Conservation (phyloP, 2,797 vertebrate species). For the Eulemur mongoz region DNA sequence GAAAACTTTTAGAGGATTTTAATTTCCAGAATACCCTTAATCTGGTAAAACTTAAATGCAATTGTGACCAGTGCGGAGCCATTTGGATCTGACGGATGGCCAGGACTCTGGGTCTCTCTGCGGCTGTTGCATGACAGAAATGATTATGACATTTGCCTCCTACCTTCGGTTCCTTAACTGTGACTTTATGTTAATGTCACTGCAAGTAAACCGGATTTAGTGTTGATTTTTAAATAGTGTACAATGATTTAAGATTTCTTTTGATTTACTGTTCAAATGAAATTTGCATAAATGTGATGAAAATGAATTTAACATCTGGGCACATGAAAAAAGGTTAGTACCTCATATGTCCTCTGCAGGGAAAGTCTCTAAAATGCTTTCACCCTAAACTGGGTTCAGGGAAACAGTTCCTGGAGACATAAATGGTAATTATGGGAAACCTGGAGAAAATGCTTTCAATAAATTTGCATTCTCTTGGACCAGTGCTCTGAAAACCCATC, state of each 20-base stretch:
- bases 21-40: constrained; percentile 66
- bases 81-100: constrained; percentile 31
- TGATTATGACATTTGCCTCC: constrained; percentile 62
- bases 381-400: constrained; percentile 70
- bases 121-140: constrained; percentile 45
- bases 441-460: constrained; percentile 70
- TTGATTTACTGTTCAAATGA: constrained; percentile 81
- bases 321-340: constrained; percentile 81
- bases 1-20: constrained; percentile 68
- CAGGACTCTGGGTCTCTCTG: neutral
- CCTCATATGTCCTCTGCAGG: constrained; percentile 74
- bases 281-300: constrained; percentile 80
- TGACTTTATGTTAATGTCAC: constrained; percentile 78
- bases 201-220: constrained; percentile 78
- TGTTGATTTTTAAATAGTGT: constrained; percentile 75
- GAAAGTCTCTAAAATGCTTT: constrained; percentile 75
- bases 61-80: neutral
- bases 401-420: constrained; percentile 78
- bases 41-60: constrained; percentile 63
- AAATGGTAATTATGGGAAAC: constrained; percentile 75
- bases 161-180: constrained; percentile 68
- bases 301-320: constrained; percentile 81
- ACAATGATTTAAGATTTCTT: constrained; percentile 83
- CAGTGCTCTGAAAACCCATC: constrained; percentile 74
- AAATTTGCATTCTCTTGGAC: constrained; percentile 76